These are phyloP conservation scores for Rhinopithecus roxellana DNA, from an alignment of 2,113 vertebrate species.

Conservation along the genomic window DNA sequence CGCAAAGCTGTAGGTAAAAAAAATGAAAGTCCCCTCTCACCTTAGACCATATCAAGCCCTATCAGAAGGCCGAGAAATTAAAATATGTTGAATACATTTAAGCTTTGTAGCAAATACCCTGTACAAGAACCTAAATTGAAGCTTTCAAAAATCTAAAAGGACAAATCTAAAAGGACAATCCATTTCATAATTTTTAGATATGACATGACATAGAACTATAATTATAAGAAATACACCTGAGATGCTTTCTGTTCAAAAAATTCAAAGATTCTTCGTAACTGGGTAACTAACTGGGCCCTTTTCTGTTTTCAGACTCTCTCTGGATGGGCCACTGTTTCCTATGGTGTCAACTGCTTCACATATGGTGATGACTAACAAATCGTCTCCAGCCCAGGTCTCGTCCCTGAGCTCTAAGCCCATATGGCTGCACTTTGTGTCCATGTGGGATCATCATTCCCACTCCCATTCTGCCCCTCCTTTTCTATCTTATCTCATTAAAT, in stretches of 20 bases:
- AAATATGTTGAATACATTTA: background rate
- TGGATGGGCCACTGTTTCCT: background rate
- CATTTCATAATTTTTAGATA: background rate
- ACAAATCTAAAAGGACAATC: background rate
- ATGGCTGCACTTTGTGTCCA: background rate
- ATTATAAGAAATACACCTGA: background rate
- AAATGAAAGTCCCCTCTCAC: background rate
- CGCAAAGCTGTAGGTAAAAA: background rate
- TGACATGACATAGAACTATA: background rate
- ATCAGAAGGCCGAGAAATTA: background rate
- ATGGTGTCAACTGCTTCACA: background rate
- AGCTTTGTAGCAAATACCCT: background rate
- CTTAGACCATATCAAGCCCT: background rate
- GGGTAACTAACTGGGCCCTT: background rate
- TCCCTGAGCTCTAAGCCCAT: background rate
- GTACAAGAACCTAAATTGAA: background rate
- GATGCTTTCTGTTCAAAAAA: slow-evolving; percentile 10
- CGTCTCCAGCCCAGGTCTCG: background rate
- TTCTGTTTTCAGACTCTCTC: background rate
- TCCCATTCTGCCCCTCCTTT: background rate
- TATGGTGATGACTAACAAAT: background rate
- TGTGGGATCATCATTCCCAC: background rate
- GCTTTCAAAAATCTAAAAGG: background rate
- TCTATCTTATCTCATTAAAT: background rate
- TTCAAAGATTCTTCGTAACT: background rate